Evolutionary conservation across 2,888 invertebrate genomes (phyloP), one percentile per base, ranked within the genome.

Genomic region (Thymelicus lineola): DNA sequence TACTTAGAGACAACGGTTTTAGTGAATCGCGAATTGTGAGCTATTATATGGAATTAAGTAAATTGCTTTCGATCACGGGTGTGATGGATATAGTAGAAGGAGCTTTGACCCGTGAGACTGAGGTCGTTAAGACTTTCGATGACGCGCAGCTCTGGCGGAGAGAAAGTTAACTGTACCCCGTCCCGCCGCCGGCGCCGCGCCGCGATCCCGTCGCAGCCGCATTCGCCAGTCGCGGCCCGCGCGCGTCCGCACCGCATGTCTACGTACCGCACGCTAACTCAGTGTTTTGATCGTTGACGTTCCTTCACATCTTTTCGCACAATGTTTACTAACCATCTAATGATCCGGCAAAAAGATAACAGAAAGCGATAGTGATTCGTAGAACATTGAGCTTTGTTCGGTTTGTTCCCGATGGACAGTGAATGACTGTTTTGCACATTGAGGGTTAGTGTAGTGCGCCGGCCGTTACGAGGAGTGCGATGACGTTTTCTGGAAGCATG

Each of bases 151-250:
- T 85, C 20, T 86, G 85, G 86, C 78, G 79, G 84, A 87, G 93
- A 93, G 94, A 94, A 94, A 94, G 94, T 94, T 94, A 93, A 93
- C 94, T 89, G 94, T 93, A 86, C 89, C 90, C 85, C 84, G 42
- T 42, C 84, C 79, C 72, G 70, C 75, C 66, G 65, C 77, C 79
- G 76, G 76, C 82, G 78, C 74, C 78, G 74, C 75, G 82, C 79
- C 76, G 78, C 81, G 78, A 81, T 14, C 79, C 72, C 82, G 79
- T 81, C 73, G 76, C 78, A 71, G 76, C 78, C 79, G 76, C 74
- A 75, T 78, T 72, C 48, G 15, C 15, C 48, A 50, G 48, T 50
- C 76, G 74, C 60, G 72, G 55, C 74, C 35, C 59, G 66, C 66
- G 59, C 58, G 48, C 59, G 46, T 9, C 7, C 48, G 7, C 45